Evolutionary conservation across 1,140 invertebrate genomes (phyloP), one percentile per base, ranked within the genome.

Genomic region (Drosophila kanapiae): DNA sequence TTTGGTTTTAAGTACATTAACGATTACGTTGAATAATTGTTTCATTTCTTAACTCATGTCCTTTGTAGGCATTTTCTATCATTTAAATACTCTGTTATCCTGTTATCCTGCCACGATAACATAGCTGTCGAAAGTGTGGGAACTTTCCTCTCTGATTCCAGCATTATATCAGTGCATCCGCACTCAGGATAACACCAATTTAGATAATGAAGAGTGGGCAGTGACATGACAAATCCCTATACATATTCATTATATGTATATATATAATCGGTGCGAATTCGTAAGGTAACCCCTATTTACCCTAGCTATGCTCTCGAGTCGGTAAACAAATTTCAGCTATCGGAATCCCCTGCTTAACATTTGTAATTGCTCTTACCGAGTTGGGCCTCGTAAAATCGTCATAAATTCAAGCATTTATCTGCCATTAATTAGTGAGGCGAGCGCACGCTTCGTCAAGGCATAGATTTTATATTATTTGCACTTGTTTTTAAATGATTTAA

Each of bases 391-490:
- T 57, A 42, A 57, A 57, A 42, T 57, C 18, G 9, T 27, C 35
- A 27, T 56, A 57, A 57, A 57, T 57, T 57, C 37, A 35, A n/a
- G 18, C 37, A 57, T 23, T 57, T 57, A 57, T 59, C 38, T 59
- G 40, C n/a, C 37, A 45, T 10, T 14, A 53, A 53, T 62, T 51
- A 53, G 47, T 35, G 33, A 11, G 14, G 16, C 18, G 1, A 16
- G 23, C 59, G 23, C 59, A 62, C 59, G 23, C 59, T 62, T 48
- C 0, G 33, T 54, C 33, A 37, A 13, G 14, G 18, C 18, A 14
- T 8, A 37, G 5, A 23, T 60, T 47, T 51, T 7, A 13, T 9
- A n/a, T 18, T 53, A 6, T 35, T 53, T 53, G 48, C 48, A 3
- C 16, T 16, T 13, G 11, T 8, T 16, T 53, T 56, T 6, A 38